Percentiles rank a stretch among this genome's conserved stretches.
These are phyloP conservation scores for Elysia crispata DNA, from an alignment of 2,888 invertebrate genomes.

Conservation along the genomic window DNA sequence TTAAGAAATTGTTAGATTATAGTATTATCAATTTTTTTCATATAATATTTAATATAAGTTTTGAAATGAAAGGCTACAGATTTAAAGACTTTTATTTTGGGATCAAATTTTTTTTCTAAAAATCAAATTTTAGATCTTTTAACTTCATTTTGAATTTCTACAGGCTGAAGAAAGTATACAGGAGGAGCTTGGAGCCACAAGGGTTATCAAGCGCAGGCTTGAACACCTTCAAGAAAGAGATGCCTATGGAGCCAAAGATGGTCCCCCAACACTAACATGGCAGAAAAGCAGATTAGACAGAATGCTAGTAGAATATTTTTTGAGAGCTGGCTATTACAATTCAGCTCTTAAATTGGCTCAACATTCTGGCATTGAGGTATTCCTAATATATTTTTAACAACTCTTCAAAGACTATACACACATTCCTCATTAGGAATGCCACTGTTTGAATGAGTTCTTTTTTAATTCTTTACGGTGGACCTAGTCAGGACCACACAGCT, in stretches of 20 bases:
- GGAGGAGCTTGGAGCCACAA: slow-evolving; percentile 93
- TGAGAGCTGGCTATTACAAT: slow-evolving; percentile 96
- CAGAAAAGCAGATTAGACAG: slow-evolving; percentile 92
- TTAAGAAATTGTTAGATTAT: too few species aligned
- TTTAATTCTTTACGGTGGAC: too few species aligned
- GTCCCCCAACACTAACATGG: slow-evolving; percentile 82
- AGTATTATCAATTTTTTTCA: too few species aligned
- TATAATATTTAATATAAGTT: too few species aligned
- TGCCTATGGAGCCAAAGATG: slow-evolving; percentile 55
- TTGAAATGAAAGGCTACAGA: too few species aligned
- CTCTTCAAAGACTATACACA: too few species aligned
- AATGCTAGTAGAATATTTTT: slow-evolving; percentile 97
- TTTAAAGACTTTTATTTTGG: too few species aligned
- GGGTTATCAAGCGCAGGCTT: slow-evolving; percentile 92
- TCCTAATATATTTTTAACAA: background rate
- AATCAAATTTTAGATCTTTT: too few species aligned
- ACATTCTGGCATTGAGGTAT: slow-evolving; percentile 81
- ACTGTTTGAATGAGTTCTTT: too few species aligned
- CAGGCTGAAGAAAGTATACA: slow-evolving; percentile 92
- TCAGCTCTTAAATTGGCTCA: slow-evolving; percentile 92
- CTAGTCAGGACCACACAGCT: too few species aligned
- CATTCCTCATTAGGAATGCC: too few species aligned
- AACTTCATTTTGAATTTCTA: background rate
- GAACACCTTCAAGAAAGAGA: slow-evolving; percentile 90
- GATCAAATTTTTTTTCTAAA: slow-evolving; percentile 46